phyloP scores from a whole-genome alignment of 2,888 invertebrate species.

The Temnothorax ravouxi region DNA sequence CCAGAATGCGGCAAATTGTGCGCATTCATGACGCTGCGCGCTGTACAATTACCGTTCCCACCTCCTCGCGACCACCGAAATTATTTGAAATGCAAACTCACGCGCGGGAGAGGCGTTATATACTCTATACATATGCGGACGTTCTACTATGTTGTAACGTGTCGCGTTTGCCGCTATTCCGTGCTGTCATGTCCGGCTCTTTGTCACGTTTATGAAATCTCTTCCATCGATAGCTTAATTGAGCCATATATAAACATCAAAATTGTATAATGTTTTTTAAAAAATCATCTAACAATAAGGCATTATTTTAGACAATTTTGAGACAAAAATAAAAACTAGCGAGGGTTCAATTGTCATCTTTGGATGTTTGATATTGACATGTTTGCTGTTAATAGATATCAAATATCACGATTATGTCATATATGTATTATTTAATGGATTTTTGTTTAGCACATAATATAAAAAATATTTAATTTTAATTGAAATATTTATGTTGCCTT shows the following conservation, averaged over 20 bases:
- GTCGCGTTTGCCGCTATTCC: neutral
- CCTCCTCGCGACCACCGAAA: slow-evolving; percentile 30
- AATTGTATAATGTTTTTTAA: neutral
- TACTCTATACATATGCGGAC: neutral
- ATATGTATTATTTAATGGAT: neutral
- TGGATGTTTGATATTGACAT: neutral
- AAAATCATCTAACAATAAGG: neutral
- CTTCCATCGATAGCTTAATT: neutral
- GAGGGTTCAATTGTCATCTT: neutral
- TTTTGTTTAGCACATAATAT: neutral
- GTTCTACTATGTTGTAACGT: neutral
- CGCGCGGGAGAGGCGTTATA: slow-evolving; percentile 1
- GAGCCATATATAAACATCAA: neutral
- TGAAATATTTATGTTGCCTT: neutral
- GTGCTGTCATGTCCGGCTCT: neutral
- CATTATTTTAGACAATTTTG: neutral
- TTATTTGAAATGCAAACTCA: slow-evolving; percentile 54
- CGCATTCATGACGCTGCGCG: slow-evolving; percentile 46
- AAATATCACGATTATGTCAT: neutral
- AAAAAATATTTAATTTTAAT: neutral
- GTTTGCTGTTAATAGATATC: neutral
- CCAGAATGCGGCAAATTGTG: slow-evolving; percentile 34
- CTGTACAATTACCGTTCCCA: slow-evolving; percentile 26
- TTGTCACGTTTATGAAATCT: slow-evolving; percentile 13
- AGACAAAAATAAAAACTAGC: neutral